These are phyloP conservation scores for Micromussa lordhowensis DNA, from an alignment of 92 coral and sea anemone species.

Conservation along the genomic window DNA sequence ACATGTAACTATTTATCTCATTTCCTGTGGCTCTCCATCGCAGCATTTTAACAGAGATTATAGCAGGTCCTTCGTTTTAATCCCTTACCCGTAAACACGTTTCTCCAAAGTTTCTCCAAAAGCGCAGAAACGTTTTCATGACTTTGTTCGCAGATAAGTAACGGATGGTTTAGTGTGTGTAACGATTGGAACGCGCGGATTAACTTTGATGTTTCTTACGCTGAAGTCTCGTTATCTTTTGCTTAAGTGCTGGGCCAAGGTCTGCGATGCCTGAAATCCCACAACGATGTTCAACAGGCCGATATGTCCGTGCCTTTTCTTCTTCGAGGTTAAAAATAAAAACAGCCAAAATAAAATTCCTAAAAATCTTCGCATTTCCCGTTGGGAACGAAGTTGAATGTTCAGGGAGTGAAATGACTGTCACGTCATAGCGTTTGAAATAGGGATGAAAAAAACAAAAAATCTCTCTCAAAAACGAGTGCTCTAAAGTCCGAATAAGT, in stretches of 20 bases:
- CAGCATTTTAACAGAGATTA: not conserved
- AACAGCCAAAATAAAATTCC: conserved; percentile 25
- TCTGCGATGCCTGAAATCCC: not conserved
- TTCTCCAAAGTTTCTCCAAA: not conserved
- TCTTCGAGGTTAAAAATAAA: not conserved
- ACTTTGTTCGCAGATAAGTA: conserved; percentile 11
- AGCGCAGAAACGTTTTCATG: conserved; percentile 29
- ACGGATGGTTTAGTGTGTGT: not conserved
- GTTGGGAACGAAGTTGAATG: conserved; percentile 4
- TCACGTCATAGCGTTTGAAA: not conserved
- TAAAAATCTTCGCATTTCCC: conserved; percentile 27
- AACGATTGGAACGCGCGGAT: conserved; percentile 46
- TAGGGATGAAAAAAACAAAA: not conserved
- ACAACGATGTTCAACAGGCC: conserved; percentile 29
- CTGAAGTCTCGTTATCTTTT: conserved; percentile 22
- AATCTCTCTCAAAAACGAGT: not conserved
- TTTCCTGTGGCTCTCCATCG: conserved; percentile 27
- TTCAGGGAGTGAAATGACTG: not conserved
- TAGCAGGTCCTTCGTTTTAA: not conserved
- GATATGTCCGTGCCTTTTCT: conserved; percentile 16
- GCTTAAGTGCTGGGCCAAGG: not conserved
- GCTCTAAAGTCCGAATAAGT: not conserved
- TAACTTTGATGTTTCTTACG: conserved; percentile 25
- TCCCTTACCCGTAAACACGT: not conserved
- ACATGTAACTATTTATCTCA: conserved; percentile 43